Evolutionary conservation across 2,797 vertebrate species (phyloP).

Genomic region (Rhabdophis nuchalis): DNA sequence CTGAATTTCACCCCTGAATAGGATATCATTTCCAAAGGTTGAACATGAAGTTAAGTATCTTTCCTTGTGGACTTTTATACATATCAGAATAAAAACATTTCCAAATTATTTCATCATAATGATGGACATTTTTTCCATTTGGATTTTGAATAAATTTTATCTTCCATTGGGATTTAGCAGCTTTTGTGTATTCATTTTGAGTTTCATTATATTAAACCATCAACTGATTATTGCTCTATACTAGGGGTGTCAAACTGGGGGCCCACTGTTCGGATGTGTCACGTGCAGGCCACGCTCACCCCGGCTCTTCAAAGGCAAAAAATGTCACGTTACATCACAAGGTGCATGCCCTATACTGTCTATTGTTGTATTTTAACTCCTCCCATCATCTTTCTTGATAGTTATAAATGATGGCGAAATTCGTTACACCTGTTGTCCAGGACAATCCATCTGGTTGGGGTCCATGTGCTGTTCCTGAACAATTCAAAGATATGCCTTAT

Average conservation of each 20-base stretch:
- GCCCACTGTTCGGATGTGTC: too few species aligned
- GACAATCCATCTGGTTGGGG: constrained; percentile 97
- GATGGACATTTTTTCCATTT: not conserved
- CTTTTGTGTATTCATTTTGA: not conserved
- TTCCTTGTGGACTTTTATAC: not conserved
- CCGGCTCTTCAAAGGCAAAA: not conserved
- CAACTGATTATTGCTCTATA: not conserved
- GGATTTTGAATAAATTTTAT: not conserved
- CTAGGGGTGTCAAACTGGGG: not conserved
- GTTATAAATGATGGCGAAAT: constrained; percentile 86
- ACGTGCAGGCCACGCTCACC: not conserved
- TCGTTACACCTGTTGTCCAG: constrained; percentile 94
- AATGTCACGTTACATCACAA: not conserved
- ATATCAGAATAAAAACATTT: not conserved
- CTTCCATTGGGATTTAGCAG: not conserved
- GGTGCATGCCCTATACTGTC: not conserved
- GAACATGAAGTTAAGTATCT: not conserved
- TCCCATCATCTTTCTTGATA: not conserved
- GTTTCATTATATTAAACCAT: not conserved
- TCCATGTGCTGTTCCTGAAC: constrained; percentile 93
- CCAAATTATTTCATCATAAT: not conserved
- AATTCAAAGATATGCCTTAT: constrained; percentile 98
- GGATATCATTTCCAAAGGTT: not conserved
- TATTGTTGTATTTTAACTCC: not conserved
- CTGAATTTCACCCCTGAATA: too few species aligned